Evolutionary conservation across 1,140 invertebrate species (phyloP).

Genomic region (Drosophila nebulosa): DNA sequence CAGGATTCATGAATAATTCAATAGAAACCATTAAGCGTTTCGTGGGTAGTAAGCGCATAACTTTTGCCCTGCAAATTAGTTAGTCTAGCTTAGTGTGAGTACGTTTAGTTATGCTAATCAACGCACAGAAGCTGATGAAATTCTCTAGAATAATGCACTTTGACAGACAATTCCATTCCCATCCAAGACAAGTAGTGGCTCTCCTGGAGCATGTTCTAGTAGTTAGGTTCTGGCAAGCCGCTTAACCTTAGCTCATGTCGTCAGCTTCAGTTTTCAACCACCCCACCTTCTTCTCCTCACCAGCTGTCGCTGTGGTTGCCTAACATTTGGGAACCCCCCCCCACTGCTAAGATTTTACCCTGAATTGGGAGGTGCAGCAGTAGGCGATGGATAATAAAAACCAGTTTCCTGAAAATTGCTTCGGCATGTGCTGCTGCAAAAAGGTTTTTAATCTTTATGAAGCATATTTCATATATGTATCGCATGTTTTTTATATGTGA

Average conservation of each 20-base stretch:
- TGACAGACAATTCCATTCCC: background rate
- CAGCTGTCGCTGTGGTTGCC: constrained; percentile 3
- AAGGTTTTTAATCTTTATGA: constrained; percentile 10
- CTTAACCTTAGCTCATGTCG: background rate
- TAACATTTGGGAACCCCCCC: background rate
- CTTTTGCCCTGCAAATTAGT: background rate
- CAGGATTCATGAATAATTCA: background rate
- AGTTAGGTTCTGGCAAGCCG: background rate
- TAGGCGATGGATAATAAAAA: constrained; percentile 3
- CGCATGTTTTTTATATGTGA: background rate
- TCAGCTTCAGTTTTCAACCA: too few species aligned
- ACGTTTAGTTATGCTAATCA: background rate
- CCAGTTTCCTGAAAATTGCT: constrained; percentile 7
- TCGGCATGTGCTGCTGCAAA: constrained; percentile 7
- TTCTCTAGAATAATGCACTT: background rate
- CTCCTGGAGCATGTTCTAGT: background rate
- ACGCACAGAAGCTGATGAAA: constrained; percentile 3
- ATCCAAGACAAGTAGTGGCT: background rate
- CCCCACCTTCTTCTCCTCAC: too few species aligned
- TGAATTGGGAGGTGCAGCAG: background rate
- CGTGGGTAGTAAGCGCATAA: background rate
- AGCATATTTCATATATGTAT: background rate
- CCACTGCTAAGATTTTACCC: background rate
- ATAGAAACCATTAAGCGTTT: background rate
- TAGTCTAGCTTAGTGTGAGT: background rate